Conservation (phyloP, 2,888 invertebrate genomes). For the Polyommatus icarus region DNA sequence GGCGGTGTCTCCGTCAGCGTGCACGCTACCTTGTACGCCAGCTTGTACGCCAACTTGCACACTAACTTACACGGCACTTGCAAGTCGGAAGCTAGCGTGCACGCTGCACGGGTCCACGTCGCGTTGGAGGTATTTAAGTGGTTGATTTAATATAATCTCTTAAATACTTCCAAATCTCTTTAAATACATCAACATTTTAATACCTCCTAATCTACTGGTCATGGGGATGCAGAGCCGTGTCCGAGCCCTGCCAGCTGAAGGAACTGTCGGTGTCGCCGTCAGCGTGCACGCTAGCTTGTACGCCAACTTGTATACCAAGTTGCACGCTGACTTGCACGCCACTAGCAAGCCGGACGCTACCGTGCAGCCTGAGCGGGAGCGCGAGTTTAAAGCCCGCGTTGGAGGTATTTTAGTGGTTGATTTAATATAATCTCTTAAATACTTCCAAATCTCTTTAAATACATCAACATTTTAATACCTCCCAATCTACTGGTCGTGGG, state of each 20-base stretch:
- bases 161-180: no score
- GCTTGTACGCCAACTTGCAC: conserved; percentile 39
- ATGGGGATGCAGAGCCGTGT: conserved; percentile 43
- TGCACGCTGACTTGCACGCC: conserved; percentile 48
- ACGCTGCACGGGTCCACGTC: conserved; percentile 46
- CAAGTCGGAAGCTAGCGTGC: neutral
- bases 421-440: no score
- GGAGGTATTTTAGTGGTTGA: no score
- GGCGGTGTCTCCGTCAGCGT: conserved; percentile 68
- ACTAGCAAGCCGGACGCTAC: neutral
- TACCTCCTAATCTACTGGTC: no score
- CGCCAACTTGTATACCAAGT: no score
- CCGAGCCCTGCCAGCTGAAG: conserved; percentile 70
- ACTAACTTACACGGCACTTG: conserved; percentile 44
- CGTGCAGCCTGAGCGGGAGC: conserved; percentile 41
- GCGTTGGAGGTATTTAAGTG: conserved; percentile 43
- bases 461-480: neutral
- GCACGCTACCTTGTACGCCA: no score
- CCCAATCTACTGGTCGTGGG: conserved; percentile 23
- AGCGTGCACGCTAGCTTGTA: conserved; percentile 34
- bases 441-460: no score
- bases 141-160: no score
- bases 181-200: no score
- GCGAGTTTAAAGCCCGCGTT: no score
- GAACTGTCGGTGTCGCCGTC: conserved; percentile 74